Conservation (phyloP, 2,888 invertebrate genomes). For the Lochmaea crataegi region DNA sequence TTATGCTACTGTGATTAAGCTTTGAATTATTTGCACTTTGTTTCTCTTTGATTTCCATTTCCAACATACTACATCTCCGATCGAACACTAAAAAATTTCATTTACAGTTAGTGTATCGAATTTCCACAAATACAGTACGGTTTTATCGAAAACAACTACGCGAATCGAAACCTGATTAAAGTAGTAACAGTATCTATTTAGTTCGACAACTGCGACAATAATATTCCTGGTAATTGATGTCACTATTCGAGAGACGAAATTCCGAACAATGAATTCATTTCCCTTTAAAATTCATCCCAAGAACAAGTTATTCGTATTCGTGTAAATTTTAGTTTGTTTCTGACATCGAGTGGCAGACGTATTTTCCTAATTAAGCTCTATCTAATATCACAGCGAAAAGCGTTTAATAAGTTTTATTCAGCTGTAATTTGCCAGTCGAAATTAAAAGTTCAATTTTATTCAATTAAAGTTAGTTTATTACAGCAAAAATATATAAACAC, state of each 20-base stretch:
- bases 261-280: neutral
- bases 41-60: neutral
- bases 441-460: neutral
- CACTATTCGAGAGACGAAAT: neutral
- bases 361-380: neutral
- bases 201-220: slow-evolving; percentile 1
- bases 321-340: neutral
- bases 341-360: neutral
- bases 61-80: neutral
- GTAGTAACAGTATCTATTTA: neutral
- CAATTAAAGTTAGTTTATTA: neutral
- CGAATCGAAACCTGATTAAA: neutral
- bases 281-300: neutral
- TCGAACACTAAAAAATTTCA: neutral
- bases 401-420: too few relatives aligned
- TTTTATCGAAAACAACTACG: neutral
- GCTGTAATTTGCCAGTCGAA: neutral
- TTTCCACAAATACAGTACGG: neutral
- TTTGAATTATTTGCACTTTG: neutral
- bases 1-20: too few relatives aligned
- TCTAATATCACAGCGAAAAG: too few relatives aligned
- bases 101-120: neutral
- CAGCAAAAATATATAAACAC: neutral
- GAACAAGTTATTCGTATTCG: neutral
- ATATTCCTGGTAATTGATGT: neutral